Conservation (phyloP, 2,797 vertebrate genomes). For the Typhlichthys subterraneus region DNA sequence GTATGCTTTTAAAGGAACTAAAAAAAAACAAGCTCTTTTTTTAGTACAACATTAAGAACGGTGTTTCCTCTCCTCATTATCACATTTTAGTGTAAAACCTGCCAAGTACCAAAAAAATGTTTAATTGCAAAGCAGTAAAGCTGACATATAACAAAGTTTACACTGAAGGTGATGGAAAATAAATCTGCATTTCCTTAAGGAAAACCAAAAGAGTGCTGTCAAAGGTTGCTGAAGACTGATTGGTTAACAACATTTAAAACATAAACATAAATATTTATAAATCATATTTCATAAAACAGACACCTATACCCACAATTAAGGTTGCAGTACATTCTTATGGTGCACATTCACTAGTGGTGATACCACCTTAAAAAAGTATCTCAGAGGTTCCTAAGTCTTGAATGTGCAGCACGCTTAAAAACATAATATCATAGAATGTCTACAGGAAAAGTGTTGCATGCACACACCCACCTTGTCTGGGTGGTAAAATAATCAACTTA, state of each 20-base stretch:
- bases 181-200: conserved; percentile 32
- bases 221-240: conserved; percentile 19
- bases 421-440: too few relatives aligned
- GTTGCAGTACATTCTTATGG: conserved; percentile 24
- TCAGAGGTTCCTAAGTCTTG: too few relatives aligned
- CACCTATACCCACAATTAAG: not conserved
- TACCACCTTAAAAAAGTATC: conserved; percentile 19
- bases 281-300: too few relatives aligned
- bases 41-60: not conserved
- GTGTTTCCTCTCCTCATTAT: not conserved
- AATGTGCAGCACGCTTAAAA: too few relatives aligned
- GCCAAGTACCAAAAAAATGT: not conserved
- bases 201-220: conserved; percentile 24
- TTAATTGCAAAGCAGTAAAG: too few relatives aligned
- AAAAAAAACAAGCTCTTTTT: not conserved
- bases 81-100: conserved; percentile 21
- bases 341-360: conserved; percentile 44
- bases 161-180: conserved; percentile 9
- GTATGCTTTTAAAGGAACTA: too few relatives aligned
- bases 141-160: not conserved
- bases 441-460: conserved; percentile 40
- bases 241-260: conserved; percentile 32
- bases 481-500: conserved; percentile 59
- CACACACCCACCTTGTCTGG: conserved; percentile 53
- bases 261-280: too few relatives aligned